These are phyloP conservation scores for Heliconius erato DNA, from an alignment of 2,888 invertebrate genomes.

Conservation along the genomic window DNA sequence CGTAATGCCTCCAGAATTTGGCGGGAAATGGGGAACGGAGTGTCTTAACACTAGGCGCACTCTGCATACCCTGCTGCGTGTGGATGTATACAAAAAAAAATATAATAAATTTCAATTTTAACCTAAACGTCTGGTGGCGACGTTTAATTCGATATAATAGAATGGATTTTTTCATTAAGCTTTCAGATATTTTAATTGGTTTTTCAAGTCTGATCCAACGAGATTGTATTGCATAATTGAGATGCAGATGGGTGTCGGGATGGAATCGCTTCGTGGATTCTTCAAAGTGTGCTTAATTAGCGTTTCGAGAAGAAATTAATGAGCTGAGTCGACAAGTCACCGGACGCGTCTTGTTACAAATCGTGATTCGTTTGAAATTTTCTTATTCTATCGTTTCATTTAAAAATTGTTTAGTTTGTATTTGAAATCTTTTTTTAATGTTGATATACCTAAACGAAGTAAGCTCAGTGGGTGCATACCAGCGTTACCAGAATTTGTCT, in stretches of 20 bases:
- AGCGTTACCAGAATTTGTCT: too few species aligned
- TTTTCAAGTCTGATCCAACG: constrained; percentile 57
- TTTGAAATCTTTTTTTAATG: neutral
- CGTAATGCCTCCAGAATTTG: too few species aligned
- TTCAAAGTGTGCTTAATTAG: constrained; percentile 77
- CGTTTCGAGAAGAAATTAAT: constrained; percentile 74
- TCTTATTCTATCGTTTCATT: constrained; percentile 36
- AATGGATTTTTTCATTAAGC: constrained; percentile 42
- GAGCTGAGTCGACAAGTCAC: constrained; percentile 58
- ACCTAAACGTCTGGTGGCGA: constrained; percentile 38
- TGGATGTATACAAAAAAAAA: too few species aligned
- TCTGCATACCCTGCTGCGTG: too few species aligned
- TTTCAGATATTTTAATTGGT: constrained; percentile 56
- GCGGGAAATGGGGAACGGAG: too few species aligned
- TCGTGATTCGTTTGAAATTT: constrained; percentile 33
- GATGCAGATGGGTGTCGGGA: constrained; percentile 64
- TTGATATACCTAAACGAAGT: neutral
- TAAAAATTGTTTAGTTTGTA: neutral
- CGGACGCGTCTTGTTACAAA: constrained; percentile 31
- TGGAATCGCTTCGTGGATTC: constrained; percentile 72
- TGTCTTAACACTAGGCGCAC: too few species aligned
- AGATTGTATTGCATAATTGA: constrained; percentile 71
- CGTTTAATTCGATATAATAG: constrained; percentile 44
- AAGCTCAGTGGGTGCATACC: too few species aligned
- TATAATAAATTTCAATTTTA: constrained; percentile 40